A percentile compares a stretch with the other conserved stretches of the same genome.
These are phyloP conservation scores for Drosophila flavopinicola DNA, from an alignment of 2,888 invertebrate genomes.

Conservation along the genomic window DNA sequence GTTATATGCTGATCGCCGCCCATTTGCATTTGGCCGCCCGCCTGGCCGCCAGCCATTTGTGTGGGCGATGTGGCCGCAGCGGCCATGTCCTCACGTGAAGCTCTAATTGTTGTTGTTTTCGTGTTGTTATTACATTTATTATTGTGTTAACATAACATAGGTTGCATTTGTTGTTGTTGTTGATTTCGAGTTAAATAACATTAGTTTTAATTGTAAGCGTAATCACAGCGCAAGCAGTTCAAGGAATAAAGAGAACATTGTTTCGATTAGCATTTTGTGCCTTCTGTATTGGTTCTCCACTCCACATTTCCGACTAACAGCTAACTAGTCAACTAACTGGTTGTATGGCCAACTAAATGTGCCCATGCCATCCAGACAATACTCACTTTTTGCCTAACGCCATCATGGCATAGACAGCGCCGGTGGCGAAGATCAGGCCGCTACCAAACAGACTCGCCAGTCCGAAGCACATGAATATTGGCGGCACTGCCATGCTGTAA, in stretches of 20 bases:
- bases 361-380: slow-evolving; percentile 18
- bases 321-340: slow-evolving; percentile 35
- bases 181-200: slow-evolving; percentile 32
- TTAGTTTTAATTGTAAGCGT: slow-evolving; percentile 55
- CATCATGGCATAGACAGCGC: slow-evolving; percentile 96
- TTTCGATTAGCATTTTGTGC: slow-evolving; percentile 63
- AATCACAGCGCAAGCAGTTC: slow-evolving; percentile 69
- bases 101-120: slow-evolving; percentile 86
- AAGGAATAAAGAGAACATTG: slow-evolving; percentile 73
- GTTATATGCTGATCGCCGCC: slow-evolving; percentile 89
- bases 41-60: slow-evolving; percentile 87
- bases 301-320: slow-evolving; percentile 19
- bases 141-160: slow-evolving; percentile 22
- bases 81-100: slow-evolving; percentile 93
- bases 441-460: slow-evolving; percentile 93
- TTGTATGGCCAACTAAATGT: not conserved
- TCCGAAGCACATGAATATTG: slow-evolving; percentile 91
- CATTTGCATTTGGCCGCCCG: slow-evolving; percentile 83
- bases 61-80: slow-evolving; percentile 90
- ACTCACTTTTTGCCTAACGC: slow-evolving; percentile 97
- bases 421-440: slow-evolving; percentile 94
- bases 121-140: slow-evolving; percentile 20
- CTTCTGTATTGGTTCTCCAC: slow-evolving; percentile 27
- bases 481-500: slow-evolving; percentile 90
- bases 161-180: slow-evolving; percentile 28